Percentiles rank a stretch among this genome's conserved stretches.
Conservation (phyloP, 2,113 vertebrate genomes). For the Clarias batrachus region DNA sequence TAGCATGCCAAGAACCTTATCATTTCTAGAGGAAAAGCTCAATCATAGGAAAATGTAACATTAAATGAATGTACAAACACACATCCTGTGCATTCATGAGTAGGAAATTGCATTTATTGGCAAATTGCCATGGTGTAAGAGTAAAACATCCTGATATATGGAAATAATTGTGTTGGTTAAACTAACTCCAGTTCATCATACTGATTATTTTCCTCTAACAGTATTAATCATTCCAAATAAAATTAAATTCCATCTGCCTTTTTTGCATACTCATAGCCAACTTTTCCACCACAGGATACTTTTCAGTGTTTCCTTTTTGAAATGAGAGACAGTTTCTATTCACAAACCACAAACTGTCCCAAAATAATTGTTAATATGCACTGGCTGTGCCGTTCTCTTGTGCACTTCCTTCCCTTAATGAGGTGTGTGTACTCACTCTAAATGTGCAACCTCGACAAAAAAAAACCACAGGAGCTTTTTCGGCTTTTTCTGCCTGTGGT, state of each 20-base stretch:
- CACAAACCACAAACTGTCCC: neutral
- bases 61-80: neutral
- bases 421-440: neutral
- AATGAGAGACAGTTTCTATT: neutral
- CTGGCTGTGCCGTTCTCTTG: neutral
- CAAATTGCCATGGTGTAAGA: neutral
- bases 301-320: too few species aligned
- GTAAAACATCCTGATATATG: neutral
- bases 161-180: neutral
- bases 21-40: neutral
- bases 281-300: neutral
- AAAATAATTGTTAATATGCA: neutral
- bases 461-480: slow-evolving; percentile 36
- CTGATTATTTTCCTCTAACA: neutral
- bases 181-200: neutral
- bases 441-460: slow-evolving; percentile 22
- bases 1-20: neutral
- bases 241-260: neutral
- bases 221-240: neutral
- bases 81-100: neutral
- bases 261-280: neutral
- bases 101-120: too few species aligned
- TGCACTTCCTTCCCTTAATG: neutral
- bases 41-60: neutral
- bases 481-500: slow-evolving; percentile 54